These are phyloP conservation scores for Malaclemys terrapin DNA, from an alignment of 2,113 vertebrate species.

Conservation along the genomic window DNA sequence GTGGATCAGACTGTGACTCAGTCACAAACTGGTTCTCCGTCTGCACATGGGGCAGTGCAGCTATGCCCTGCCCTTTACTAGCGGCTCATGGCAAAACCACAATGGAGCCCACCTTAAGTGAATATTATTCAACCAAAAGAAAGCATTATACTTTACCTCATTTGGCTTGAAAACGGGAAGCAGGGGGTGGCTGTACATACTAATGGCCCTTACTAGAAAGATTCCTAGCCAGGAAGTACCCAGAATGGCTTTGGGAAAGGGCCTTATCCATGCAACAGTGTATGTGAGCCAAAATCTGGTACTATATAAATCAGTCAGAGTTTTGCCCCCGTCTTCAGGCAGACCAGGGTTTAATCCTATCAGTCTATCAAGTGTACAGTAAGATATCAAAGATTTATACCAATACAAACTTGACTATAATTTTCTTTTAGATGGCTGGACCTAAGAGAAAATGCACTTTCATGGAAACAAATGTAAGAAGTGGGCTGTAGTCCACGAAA, in stretches of 20 bases:
- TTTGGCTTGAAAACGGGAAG: neutral
- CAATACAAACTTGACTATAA: neutral
- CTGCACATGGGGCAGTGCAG: neutral
- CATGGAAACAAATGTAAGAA: constrained; percentile 38
- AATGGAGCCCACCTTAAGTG: neutral
- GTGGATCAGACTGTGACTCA: neutral
- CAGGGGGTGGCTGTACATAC: neutral
- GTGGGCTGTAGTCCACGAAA: no score
- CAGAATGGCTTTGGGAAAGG: neutral
- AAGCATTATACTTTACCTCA: fast-evolving
- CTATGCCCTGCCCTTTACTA: neutral
- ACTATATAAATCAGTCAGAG: neutral
- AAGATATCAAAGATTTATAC: constrained; percentile 11
- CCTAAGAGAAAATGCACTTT: constrained; percentile 9
- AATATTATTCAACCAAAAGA: neutral
- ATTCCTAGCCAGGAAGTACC: neutral
- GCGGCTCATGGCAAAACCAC: neutral
- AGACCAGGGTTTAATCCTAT: neutral
- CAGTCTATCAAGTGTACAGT: neutral
- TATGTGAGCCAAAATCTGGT: neutral
- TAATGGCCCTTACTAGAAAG: neutral
- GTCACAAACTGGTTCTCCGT: neutral
- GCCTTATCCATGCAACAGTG: neutral
- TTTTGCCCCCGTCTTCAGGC: neutral
- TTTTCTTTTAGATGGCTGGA: constrained; percentile 18